Evolutionary conservation across 37 sponge, comb jelly and placozoan species (phyloP).

Genomic region (Trichoplax adhaerens): DNA sequence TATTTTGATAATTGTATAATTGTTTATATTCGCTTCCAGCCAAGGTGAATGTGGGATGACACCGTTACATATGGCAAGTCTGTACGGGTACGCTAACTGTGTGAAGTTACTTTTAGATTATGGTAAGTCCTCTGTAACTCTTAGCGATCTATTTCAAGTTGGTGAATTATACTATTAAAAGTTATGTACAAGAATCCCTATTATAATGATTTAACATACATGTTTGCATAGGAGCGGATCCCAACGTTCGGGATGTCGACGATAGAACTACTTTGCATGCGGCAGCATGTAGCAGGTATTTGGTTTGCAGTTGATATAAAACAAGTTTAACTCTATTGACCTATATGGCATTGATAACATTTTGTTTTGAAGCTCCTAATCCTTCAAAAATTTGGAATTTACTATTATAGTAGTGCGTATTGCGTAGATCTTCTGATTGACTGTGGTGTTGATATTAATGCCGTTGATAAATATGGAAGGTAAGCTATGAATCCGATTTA

Average conservation of each 20-base stretch:
- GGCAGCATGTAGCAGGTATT: slow-evolving; percentile 84
- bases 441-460: slow-evolving; percentile 35
- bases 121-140: too few relatives aligned
- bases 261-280: slow-evolving; percentile 59
- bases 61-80: slow-evolving; percentile 75
- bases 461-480: slow-evolving; percentile 41
- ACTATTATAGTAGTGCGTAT: slow-evolving; percentile 39
- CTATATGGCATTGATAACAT: not conserved
- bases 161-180: too few relatives aligned
- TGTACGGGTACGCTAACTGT: slow-evolving; percentile 74
- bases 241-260: slow-evolving; percentile 20
- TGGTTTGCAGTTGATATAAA: not conserved
- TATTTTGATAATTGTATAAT: not conserved
- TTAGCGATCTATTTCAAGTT: too few relatives aligned
- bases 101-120: not conserved
- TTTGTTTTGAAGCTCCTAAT: slow-evolving; percentile 1
- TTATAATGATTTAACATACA: too few relatives aligned
- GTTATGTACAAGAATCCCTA: too few relatives aligned
- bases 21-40: slow-evolving; percentile 5
- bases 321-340: not conserved
- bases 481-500: not conserved
- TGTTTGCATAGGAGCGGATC: too few relatives aligned
- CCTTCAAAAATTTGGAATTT: not conserved
- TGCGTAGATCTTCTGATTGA: slow-evolving; percentile 64
- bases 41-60: slow-evolving; percentile 63